Percentiles rank a stretch among this genome's conserved stretches.
These are phyloP conservation scores for Callochromis pleurospilus DNA, from an alignment of 2,113 vertebrate species.

Conservation along the genomic window DNA sequence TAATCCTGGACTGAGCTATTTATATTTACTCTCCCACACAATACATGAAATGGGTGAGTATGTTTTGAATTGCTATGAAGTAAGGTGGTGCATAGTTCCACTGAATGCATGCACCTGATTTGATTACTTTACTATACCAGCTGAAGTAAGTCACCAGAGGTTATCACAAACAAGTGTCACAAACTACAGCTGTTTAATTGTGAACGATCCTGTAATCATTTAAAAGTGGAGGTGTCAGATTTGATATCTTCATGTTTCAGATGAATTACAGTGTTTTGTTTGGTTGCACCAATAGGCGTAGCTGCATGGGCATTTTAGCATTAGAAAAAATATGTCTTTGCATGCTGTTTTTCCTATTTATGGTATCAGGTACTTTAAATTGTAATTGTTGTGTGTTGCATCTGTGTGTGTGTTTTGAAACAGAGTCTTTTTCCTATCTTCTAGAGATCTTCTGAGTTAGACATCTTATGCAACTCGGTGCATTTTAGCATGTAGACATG, in stretches of 20 bases:
- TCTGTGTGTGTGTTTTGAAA: neutral
- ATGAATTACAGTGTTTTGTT: neutral
- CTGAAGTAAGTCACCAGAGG: neutral
- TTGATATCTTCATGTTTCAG: neutral
- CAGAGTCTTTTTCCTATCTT: neutral
- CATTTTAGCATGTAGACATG: neutral
- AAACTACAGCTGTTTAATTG: neutral
- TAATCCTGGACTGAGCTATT: neutral
- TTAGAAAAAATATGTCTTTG: neutral
- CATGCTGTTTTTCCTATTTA: neutral
- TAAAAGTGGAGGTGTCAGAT: neutral
- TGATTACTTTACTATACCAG: neutral
- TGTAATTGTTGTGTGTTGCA: neutral
- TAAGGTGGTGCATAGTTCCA: neutral
- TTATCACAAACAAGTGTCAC: neutral
- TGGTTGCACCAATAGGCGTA: neutral
- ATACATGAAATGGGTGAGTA: neutral
- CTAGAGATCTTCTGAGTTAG: neutral
- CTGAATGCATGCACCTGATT: neutral
- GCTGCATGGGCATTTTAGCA: neutral
- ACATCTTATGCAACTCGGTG: neutral
- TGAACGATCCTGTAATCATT: neutral
- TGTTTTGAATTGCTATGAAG: neutral
- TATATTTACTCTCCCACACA: conserved; percentile 23
- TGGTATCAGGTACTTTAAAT: neutral